A percentile compares a stretch with the other conserved stretches of the same genome.
These are phyloP conservation scores for Astreopora myriophthalma DNA, from an alignment of 64 coral and sea anemone species.

Conservation along the genomic window DNA sequence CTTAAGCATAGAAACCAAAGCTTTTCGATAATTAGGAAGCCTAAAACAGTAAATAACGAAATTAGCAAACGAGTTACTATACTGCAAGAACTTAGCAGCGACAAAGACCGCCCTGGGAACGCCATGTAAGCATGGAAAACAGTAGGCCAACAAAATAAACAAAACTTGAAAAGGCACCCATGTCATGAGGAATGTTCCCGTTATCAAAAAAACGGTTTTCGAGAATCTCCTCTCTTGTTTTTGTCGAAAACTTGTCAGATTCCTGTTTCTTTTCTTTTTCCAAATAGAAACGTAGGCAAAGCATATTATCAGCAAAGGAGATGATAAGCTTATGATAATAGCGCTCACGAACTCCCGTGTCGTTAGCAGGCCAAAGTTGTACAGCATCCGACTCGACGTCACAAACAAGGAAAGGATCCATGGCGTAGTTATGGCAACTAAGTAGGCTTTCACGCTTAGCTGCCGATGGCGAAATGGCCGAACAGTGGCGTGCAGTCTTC, in stretches of 20 bases:
- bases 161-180: slow-evolving; percentile 38
- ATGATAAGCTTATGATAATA: too few relatives aligned
- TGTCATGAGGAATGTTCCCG: slow-evolving; percentile 8
- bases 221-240: slow-evolving; percentile 20
- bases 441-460: background rate
- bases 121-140: background rate
- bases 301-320: background rate
- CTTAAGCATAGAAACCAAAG: too few relatives aligned
- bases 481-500: slow-evolving; percentile 41
- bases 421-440: background rate
- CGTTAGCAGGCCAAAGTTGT: too few relatives aligned
- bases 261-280: background rate
- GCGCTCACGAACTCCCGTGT: too few relatives aligned
- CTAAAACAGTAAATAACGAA: slow-evolving; percentile 38
- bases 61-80: slow-evolving; percentile 49
- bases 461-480: slow-evolving; percentile 13
- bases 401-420: background rate
- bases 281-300: slow-evolving; percentile 20
- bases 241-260: background rate
- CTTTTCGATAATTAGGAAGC: background rate
- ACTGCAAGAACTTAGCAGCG: slow-evolving; percentile 61
- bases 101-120: background rate
- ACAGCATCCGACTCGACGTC: too few relatives aligned
- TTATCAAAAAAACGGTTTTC: slow-evolving; percentile 17
- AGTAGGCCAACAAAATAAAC: background rate